Base-by-base conservation (phyloP, 2,113 vertebrate genomes). In the Steatornis caripensis region DNA sequence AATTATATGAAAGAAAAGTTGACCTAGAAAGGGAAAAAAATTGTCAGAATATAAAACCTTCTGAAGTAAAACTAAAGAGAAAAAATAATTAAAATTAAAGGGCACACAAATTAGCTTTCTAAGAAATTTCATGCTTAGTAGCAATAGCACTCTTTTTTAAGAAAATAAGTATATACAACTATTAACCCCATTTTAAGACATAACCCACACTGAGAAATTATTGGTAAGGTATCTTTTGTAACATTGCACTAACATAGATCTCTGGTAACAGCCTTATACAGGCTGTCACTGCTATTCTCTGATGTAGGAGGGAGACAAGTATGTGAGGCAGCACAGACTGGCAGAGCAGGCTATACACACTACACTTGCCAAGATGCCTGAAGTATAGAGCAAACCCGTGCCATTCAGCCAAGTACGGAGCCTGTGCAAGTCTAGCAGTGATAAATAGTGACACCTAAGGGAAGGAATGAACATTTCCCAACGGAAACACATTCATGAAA, bases 361-460 rank as follows among this genome's bases (percentile, higher is more conserved):
- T 26, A 19, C 43, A 10, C 64, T 93, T 96, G 96, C 93, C 96
- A 97, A 96, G 95, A 62, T 6, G 79, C 93, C 87, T 72, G 68
- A 89, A 87, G 81, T 48, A 91, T 29, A 53, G 58, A 93, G 95
- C 87, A 90, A 70, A 95, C 80, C 51, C 74, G 19, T 36, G 61
- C 95, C 74, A 30, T 60, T 76, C 89, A 94, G 89, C 81, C 96
- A 94, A 71, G 80, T n/a, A 27, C 6, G 9, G 82, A 76, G 86
- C 71, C 69, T 36, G 19, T 4, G 66, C 15, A 23, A 88, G 37
- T 12, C 74, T 91, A 94, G 70, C 75, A 76, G 15, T 3, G 51
- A 96, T 70, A 83, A 96, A 96, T 27, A 96, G 93, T 92, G 93
- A 96, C 93, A 97, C 68, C 94, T 96, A 97, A 96, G 91, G 96